Evolutionary conservation across 2,888 invertebrate species (phyloP).

Genomic region (Crepidodera aurea): DNA sequence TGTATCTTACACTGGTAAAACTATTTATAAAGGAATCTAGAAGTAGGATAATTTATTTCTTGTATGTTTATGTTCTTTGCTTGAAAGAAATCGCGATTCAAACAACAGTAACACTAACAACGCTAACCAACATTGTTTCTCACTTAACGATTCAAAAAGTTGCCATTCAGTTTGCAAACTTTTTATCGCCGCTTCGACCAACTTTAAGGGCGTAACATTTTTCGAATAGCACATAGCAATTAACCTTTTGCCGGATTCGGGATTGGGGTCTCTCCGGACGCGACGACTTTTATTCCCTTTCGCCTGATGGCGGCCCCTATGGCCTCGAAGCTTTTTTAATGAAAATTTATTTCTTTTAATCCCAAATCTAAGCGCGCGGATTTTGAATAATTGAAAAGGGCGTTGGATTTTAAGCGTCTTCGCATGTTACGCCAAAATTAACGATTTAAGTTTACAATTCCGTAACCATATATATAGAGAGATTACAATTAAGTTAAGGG

Average conservation of each 20-base stretch:
- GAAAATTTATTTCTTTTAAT: conserved; percentile 6
- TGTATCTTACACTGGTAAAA: no score
- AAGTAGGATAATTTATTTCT: no score
- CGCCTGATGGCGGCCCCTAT: background rate
- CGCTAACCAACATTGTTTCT: conserved; percentile 9
- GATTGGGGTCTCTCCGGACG: background rate
- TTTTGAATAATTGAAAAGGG: background rate
- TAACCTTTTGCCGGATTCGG: conserved; percentile 4
- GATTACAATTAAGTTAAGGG: no score
- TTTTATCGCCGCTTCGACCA: conserved; percentile 2
- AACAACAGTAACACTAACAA: no score
- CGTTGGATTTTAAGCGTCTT: no score
- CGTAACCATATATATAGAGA: no score
- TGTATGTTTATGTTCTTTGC: no score
- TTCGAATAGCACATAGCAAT: conserved; percentile 8
- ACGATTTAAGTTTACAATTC: no score
- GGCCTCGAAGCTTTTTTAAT: background rate
- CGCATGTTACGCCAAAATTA: no score
- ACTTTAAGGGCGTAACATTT: conserved; percentile 7
- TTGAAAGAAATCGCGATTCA: no score
- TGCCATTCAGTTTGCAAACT: background rate
- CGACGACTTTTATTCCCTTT: conserved; percentile 9
- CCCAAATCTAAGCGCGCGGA: conserved; percentile 2
- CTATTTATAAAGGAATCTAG: no score
- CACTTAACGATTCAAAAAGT: conserved; percentile 10